Percentiles rank a stretch among this genome's conserved stretches.
Evolutionary conservation across 2,113 vertebrate species (phyloP).

Genomic region (Monarcha castaneiventris): DNA sequence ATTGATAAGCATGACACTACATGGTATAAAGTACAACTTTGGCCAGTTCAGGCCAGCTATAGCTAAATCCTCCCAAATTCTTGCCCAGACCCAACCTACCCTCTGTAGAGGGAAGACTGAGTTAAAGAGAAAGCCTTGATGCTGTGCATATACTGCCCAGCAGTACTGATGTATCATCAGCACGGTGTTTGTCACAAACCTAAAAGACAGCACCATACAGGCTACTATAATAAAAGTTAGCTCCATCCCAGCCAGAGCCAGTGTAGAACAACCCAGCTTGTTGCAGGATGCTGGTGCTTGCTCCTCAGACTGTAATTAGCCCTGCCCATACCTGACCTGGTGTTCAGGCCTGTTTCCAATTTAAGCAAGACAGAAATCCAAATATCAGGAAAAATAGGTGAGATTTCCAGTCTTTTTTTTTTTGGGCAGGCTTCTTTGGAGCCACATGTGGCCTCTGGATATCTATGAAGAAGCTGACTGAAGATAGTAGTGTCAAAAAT

Average conservation of each 20-base stretch:
- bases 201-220: background rate
- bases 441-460: background rate
- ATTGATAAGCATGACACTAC: accelerated
- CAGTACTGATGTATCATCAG: background rate
- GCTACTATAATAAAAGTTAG: background rate
- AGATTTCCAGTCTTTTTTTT: background rate
- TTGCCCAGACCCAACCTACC: background rate
- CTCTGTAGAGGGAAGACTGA: background rate
- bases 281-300: background rate
- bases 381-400: background rate
- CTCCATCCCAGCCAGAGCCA: background rate
- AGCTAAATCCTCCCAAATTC: background rate
- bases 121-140: background rate
- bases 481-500: background rate
- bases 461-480: background rate
- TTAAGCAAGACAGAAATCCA: background rate
- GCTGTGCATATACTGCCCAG: background rate
- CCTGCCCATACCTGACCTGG: background rate
- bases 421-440: background rate
- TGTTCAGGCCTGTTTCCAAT: background rate
- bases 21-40: background rate
- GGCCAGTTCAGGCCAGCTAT: background rate
- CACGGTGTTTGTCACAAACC: background rate
- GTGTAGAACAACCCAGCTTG: background rate
- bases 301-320: background rate